phyloP scores from a whole-genome alignment of 2,888 invertebrate genomes.

The Allophyes oxyacanthae region DNA sequence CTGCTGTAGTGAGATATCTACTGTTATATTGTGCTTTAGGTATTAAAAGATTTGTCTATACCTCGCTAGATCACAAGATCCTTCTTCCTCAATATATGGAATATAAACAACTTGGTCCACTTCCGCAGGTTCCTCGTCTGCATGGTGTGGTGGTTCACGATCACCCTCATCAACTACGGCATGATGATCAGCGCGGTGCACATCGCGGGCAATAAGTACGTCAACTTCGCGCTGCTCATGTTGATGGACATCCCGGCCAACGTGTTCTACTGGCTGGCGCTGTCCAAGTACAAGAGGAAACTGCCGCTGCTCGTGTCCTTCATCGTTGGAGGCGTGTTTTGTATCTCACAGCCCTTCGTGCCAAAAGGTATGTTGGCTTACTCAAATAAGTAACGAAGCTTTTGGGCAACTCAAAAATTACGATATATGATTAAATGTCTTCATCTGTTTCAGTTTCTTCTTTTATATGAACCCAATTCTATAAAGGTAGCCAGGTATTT shows the following conservation, averaged over 20 bases:
- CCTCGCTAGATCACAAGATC: too few species aligned
- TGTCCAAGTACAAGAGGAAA: conserved; percentile 79
- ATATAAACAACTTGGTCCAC: neutral
- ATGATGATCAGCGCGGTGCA: conserved; percentile 86
- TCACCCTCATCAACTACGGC: conserved; percentile 84
- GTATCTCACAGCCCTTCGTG: conserved; percentile 80
- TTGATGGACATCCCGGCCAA: conserved; percentile 85
- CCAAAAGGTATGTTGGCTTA: conserved; percentile 69
- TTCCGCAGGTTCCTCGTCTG: conserved; percentile 73
- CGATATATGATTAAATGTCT: too few species aligned
- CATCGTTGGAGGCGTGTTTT: conserved; percentile 79
- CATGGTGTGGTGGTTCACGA: conserved; percentile 85
- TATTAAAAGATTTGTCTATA: too few species aligned
- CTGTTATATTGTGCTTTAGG: too few species aligned
- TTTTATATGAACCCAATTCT: too few species aligned
- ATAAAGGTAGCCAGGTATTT: too few species aligned
- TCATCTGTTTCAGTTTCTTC: too few species aligned
- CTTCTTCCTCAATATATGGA: too few species aligned
- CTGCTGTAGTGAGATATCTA: too few species aligned
- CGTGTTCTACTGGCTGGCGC: conserved; percentile 81
- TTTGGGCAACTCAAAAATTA: too few species aligned
- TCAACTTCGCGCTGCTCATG: conserved; percentile 83
- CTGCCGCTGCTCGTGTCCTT: conserved; percentile 77
- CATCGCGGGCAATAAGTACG: conserved; percentile 83
- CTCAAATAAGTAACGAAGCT: neutral